Evolutionary conservation across 2,113 vertebrate species (phyloP).

Genomic region (Terrapene triunguis): DNA sequence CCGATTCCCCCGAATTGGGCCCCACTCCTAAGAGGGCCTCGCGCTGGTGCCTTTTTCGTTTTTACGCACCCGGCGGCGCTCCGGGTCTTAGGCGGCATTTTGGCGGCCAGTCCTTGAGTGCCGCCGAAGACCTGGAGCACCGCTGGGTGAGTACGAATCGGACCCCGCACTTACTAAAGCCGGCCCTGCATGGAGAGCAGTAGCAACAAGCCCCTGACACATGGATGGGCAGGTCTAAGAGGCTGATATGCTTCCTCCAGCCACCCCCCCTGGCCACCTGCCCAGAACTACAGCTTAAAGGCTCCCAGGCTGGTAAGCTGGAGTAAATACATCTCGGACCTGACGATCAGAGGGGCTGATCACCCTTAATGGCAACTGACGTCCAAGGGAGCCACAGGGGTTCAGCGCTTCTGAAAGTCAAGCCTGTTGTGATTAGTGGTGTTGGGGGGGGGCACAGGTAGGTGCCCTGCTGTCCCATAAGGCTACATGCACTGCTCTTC

Average conservation of each 20-base stretch:
- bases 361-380: background rate
- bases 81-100: no score
- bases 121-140: no score
- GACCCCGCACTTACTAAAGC: no score
- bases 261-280: background rate
- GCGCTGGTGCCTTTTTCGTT: no score
- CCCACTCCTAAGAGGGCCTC: no score
- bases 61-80: no score
- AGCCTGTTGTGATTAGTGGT: no score
- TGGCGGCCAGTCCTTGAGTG: no score
- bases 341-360: background rate
- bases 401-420: background rate
- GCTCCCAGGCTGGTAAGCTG: background rate
- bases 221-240: background rate
- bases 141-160: no score
- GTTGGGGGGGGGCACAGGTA: no score
- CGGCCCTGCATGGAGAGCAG: background rate
- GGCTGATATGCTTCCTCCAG: fast-evolving
- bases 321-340: background rate
- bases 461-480: no score
- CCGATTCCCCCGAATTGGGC: no score
- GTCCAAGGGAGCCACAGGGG: background rate
- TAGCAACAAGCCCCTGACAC: background rate
- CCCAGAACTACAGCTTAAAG: background rate
- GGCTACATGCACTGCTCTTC: background rate